phyloP scores from a whole-genome alignment of 2,113 vertebrate species.

The Phocoena phocoena region DNA sequence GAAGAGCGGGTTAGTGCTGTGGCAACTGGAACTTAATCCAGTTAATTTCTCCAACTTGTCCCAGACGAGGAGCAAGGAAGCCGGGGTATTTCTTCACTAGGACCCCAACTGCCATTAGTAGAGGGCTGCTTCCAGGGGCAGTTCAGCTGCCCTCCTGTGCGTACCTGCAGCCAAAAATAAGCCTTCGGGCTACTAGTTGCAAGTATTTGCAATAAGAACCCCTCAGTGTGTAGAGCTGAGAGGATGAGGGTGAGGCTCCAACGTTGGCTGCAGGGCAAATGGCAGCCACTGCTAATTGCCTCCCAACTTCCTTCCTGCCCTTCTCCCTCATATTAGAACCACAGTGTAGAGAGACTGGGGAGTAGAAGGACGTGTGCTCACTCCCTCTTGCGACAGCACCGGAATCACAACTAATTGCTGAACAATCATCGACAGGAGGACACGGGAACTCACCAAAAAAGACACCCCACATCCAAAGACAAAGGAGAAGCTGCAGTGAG shows the following conservation, averaged over 20 bases:
- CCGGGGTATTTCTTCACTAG: neutral
- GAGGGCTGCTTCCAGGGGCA: neutral
- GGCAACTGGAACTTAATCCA: neutral
- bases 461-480: too few species aligned
- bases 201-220: neutral
- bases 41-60: neutral
- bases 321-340: neutral
- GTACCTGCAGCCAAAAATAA: neutral
- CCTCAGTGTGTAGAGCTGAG: neutral
- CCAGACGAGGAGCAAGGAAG: neutral
- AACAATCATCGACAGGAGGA: too few species aligned
- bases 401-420: too few species aligned
- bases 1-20: neutral
- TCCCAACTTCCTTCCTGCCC: neutral
- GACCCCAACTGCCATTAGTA: neutral
- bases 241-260: neutral
- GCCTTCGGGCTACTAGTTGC: neutral
- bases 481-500: too few species aligned
- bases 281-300: neutral
- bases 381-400: too few species aligned
- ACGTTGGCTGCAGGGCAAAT: neutral
- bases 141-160: neutral
- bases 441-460: too few species aligned
- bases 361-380: too few species aligned
- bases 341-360: too few species aligned